phyloP scores from a whole-genome alignment of 2,113 vertebrate species.

The Halichoerus grypus region DNA sequence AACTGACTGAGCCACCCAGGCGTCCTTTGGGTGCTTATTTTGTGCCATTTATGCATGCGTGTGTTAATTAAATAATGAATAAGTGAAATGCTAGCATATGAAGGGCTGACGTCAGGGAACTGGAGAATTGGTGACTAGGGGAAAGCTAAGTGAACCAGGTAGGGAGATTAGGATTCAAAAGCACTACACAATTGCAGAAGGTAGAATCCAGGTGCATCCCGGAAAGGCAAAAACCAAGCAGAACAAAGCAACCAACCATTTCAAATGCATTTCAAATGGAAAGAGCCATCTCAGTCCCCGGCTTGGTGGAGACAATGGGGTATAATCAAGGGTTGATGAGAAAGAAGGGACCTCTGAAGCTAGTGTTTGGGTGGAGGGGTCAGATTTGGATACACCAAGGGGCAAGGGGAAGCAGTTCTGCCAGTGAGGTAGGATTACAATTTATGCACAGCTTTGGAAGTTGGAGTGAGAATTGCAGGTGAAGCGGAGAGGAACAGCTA shows the following conservation, averaged over 20 bases:
- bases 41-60: not conserved
- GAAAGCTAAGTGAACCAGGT: not conserved
- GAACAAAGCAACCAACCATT: not conserved
- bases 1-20: no score
- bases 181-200: not conserved
- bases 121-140: not conserved
- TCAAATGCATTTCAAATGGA: not conserved
- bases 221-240: not conserved
- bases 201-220: not conserved
- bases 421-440: not conserved
- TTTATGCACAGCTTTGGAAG: not conserved
- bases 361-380: not conserved
- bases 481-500: not conserved
- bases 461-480: not conserved
- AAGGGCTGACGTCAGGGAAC: not conserved
- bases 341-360: not conserved
- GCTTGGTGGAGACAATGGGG: rapidly evolving
- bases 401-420: not conserved
- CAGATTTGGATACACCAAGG: not conserved
- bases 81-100: not conserved
- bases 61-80: not conserved
- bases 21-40: not conserved
- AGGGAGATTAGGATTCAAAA: not conserved
- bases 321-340: not conserved
- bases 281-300: not conserved